A percentile compares a stretch with the other conserved stretches of the same genome.
These are phyloP conservation scores for Pseudorasbora parva DNA, from an alignment of 2,113 vertebrate species.

Conservation along the genomic window DNA sequence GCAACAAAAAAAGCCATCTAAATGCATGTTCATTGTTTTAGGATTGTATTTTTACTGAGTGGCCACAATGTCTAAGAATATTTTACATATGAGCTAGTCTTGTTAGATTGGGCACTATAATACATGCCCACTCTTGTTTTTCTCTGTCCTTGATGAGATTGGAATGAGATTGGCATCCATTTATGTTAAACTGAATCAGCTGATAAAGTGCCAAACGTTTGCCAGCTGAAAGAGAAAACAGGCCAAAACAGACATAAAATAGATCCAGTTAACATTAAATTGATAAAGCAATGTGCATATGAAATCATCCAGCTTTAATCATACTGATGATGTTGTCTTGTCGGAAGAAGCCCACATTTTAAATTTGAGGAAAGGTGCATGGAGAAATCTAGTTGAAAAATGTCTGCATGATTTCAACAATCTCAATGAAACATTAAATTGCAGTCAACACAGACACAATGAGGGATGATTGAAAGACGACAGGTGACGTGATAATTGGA, in stretches of 20 bases:
- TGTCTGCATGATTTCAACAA: not conserved
- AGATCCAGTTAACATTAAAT: not conserved
- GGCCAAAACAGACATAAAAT: not conserved
- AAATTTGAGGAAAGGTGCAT: not conserved
- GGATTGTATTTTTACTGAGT: not conserved
- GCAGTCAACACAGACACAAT: not conserved
- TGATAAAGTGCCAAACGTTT: not conserved
- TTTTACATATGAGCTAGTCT: not conserved
- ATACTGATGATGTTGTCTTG: not conserved
- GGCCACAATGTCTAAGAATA: not conserved
- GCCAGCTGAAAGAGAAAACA: not conserved
- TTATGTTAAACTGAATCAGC: not conserved
- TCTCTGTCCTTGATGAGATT: not conserved
- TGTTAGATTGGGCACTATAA: not conserved
- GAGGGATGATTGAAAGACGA: no score
- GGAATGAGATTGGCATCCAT: conserved; percentile 8
- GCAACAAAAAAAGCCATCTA: no score
- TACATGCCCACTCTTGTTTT: conserved; percentile 16
- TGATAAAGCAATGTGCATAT: not conserved
- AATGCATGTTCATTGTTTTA: not conserved
- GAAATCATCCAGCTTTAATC: not conserved
- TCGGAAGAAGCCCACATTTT: not conserved
- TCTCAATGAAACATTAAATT: not conserved
- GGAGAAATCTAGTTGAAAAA: not conserved
- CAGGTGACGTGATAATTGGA: no score